Evolutionary conservation across 2,888 invertebrate genomes (phyloP), one percentile per base, ranked within the genome.

Genomic region (Drosophila histrio): DNA sequence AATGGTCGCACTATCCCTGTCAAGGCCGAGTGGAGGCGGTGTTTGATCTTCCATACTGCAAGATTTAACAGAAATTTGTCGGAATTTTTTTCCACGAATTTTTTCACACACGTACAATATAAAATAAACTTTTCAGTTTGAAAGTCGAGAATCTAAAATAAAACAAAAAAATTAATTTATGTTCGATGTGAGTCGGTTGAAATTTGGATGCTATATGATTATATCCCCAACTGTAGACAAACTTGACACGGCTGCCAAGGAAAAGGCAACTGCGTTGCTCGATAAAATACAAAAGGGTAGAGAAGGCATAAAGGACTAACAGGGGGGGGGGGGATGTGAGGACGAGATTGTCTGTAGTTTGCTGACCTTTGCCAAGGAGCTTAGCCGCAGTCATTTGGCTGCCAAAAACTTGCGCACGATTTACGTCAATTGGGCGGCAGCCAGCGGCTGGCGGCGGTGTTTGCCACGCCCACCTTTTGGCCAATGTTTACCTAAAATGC

Each of bases 391-490:
- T 69, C 83, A 58, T 68, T 53, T 81, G 64, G 77, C 59, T 72
- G 88, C 88, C 88, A 86, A 80, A 76, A 77, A 59, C 64, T 79
- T 79, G 88, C 46, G 66, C 77, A 88, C 82, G 84, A 82, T 77
- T 82, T 79, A 88, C 82, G 84, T 88, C 77, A 71, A 83, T 86
- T 82, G 88, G 81, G 86, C 67, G 63, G 72, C 64, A 67, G 88
- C 88, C 88, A 82, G 82, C 58, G 59, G 63, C 21, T 13, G 46
- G 50, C 57, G 57, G 65, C 53, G 19, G 22, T 26, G 17, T 9
- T 52, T 46, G 64, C 30, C 53, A 58, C 66, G 57, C 60, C 77
- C 64, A 59, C 38, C 30, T 34, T 19, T 11, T 28, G 34, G 64
- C 67, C 64, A 50, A 74, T 78, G 88, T 80, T 87, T 81, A 85